phyloP scores from a whole-genome alignment of 2,113 vertebrate species.

The Zosterops lateralis region DNA sequence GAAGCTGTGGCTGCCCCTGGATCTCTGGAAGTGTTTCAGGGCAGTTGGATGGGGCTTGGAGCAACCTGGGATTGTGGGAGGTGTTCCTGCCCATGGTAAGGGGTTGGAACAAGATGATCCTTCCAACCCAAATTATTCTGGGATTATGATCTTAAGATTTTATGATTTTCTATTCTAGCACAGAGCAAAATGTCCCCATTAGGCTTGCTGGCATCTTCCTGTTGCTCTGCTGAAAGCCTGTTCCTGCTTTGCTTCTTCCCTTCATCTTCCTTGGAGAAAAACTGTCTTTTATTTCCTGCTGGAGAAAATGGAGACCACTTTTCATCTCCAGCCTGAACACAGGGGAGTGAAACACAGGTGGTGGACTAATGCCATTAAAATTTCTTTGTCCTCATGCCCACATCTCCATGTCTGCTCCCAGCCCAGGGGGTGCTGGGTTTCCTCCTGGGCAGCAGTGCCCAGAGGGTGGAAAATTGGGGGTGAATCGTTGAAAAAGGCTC shows the following conservation, averaged over 20 bases:
- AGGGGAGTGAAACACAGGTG: not conserved
- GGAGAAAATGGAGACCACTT: not conserved
- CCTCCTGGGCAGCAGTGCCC: not conserved
- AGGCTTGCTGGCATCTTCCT: not conserved
- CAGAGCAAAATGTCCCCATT: not conserved
- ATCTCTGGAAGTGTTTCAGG: not conserved
- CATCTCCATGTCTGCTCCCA: accelerated
- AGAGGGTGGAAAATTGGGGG: conserved; percentile 50
- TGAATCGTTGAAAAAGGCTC: conserved; percentile 16
- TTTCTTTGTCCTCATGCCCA: not conserved
- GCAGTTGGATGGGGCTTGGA: not conserved
- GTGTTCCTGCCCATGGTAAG: not conserved
- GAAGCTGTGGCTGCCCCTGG: not conserved
- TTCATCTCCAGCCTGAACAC: not conserved
- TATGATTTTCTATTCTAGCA: not conserved
- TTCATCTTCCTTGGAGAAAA: not conserved
- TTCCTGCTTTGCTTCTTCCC: not conserved
- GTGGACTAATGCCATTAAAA: not conserved
- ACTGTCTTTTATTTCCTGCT: not conserved
- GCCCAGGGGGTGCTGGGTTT: not conserved
- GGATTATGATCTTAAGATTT: not conserved
- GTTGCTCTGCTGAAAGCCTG: not conserved
- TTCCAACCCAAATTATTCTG: not conserved
- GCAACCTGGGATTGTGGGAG: not conserved
- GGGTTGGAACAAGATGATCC: accelerated